Conservation (phyloP, 2,888 invertebrate species). For the Masnerella sp. region DNA sequence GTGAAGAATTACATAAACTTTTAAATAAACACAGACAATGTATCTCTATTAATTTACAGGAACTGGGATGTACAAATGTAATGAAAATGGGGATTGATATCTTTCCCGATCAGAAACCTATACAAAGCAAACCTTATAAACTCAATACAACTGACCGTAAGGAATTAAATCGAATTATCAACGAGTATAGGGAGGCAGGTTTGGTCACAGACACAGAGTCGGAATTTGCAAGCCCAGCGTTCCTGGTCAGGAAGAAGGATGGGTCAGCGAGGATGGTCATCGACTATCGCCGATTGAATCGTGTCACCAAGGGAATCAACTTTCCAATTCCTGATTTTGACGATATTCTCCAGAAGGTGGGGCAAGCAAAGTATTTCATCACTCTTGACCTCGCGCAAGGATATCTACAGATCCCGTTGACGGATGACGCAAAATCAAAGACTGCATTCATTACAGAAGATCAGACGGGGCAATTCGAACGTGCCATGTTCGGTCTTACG, state of each 20-base stretch:
- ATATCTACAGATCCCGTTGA: constrained; percentile 36
- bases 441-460: constrained; percentile 9
- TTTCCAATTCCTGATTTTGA: constrained; percentile 45
- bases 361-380: constrained; percentile 13
- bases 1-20: too few relatives aligned
- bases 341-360: constrained; percentile 23
- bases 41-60: neutral
- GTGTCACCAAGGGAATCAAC: constrained; percentile 6
- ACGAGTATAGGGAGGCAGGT: constrained; percentile 25
- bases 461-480: constrained; percentile 8
- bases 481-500: constrained; percentile 12
- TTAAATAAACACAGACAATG: neutral
- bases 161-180: constrained; percentile 7
- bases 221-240: constrained; percentile 38
- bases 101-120: neutral
- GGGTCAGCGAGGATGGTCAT: constrained; percentile 37
- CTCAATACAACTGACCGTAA: constrained; percentile 23
- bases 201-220: constrained; percentile 53
- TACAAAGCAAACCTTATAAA: constrained; percentile 21
- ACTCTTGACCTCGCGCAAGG: too few relatives aligned
- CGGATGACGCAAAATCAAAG: neutral
- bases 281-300: constrained; percentile 35
- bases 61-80: neutral
- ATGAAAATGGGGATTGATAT: neutral
- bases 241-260: constrained; percentile 41